Conservation (phyloP, 2,888 invertebrate genomes). For the Agelastica alni region DNA sequence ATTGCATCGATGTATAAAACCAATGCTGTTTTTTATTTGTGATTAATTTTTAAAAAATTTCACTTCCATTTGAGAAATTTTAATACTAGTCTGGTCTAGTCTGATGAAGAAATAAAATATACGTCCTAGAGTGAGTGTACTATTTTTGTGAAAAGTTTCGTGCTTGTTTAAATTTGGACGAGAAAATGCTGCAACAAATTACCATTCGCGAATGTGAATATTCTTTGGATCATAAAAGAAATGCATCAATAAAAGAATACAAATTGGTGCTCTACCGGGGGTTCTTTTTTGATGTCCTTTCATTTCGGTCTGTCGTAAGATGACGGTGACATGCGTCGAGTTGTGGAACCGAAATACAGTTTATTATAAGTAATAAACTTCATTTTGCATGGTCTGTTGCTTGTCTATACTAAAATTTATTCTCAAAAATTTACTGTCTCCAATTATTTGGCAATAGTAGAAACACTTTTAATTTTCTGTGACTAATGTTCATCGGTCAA, state of each 20-base stretch:
- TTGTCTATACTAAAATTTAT: slow-evolving; percentile 43
- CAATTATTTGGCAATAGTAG: slow-evolving; percentile 43
- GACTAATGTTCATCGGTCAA: slow-evolving; percentile 36
- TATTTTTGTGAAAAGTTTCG: no score
- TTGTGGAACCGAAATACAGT: slow-evolving; percentile 25
- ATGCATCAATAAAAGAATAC: neutral
- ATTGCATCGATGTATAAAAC: no score
- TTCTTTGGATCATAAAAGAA: neutral
- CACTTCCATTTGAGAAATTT: no score
- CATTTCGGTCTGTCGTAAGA: neutral
- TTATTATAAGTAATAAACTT: slow-evolving; percentile 40
- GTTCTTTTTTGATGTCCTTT: neutral
- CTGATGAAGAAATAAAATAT: no score
- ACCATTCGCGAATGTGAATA: neutral
- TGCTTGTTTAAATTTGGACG: no score
- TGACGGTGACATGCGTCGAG: slow-evolving; percentile 6
- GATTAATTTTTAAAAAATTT: no score
- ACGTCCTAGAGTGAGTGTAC: no score
- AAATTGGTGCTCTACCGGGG: slow-evolving; percentile 5
- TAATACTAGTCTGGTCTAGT: no score
- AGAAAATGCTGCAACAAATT: neutral
- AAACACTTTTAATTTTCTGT: slow-evolving; percentile 44
- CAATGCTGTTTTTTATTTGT: no score
- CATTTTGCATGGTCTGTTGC: slow-evolving; percentile 44
- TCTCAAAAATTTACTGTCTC: slow-evolving; percentile 40